phyloP scores from a whole-genome alignment of 2,888 invertebrate genomes.

The Drosophila longiperda region DNA sequence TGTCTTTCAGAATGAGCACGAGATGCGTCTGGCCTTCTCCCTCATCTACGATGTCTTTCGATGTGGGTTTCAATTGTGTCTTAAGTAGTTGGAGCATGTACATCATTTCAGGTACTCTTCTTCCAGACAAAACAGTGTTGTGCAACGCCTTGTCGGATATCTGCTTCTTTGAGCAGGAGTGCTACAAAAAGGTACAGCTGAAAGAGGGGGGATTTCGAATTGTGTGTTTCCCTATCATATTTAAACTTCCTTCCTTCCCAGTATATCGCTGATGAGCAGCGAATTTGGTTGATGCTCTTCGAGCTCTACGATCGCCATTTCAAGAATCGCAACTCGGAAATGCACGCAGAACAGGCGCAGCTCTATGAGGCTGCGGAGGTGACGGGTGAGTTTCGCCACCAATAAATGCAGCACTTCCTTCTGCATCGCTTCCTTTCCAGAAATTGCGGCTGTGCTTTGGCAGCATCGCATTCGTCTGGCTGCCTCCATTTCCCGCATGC shows the following conservation, averaged over 20 bases:
- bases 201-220: background rate
- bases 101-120: constrained; percentile 9
- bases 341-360: constrained; percentile 63
- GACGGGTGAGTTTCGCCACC: constrained; percentile 59
- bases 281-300: constrained; percentile 86
- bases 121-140: constrained; percentile 86
- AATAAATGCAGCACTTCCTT: too few species aligned
- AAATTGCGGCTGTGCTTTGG: constrained; percentile 89
- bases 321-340: constrained; percentile 80
- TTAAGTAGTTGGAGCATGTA: background rate
- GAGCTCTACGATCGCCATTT: constrained; percentile 87
- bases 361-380: constrained; percentile 81
- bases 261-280: constrained; percentile 82
- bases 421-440: constrained; percentile 58
- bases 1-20: constrained; percentile 85
- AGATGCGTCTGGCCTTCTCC: constrained; percentile 86
- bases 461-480: constrained; percentile 89
- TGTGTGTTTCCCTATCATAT: background rate
- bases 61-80: constrained; percentile 83
- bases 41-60: constrained; percentile 87
- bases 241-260: constrained; percentile 12
- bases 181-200: constrained; percentile 74
- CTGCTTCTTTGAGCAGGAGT: constrained; percentile 84
- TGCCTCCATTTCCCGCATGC: constrained; percentile 90
- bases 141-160: constrained; percentile 85